Conservation (phyloP, 2,797 vertebrate species). For the Steatocranus sp. region DNA sequence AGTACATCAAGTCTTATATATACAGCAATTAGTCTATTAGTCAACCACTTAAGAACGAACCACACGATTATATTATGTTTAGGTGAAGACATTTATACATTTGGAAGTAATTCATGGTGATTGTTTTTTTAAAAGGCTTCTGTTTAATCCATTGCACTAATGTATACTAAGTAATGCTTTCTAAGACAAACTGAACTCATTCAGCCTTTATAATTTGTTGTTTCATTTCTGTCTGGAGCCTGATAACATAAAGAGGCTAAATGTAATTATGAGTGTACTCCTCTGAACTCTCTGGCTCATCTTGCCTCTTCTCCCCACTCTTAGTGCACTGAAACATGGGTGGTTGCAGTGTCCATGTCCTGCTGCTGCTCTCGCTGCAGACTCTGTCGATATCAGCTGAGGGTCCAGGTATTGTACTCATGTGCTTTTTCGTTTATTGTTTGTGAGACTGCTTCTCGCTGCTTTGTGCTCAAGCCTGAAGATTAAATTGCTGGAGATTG, state of each 20-base stretch:
- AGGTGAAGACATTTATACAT: neutral
- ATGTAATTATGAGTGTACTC: constrained; percentile 45
- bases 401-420: constrained; percentile 53
- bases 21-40: neutral
- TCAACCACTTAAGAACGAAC: neutral
- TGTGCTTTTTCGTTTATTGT: neutral
- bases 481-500: neutral
- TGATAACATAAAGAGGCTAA: constrained; percentile 1
- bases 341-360: constrained; percentile 62
- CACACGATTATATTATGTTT: neutral
- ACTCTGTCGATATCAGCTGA: constrained; percentile 62
- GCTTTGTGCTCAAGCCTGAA: neutral
- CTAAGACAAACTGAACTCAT: neutral
- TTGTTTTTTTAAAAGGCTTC: neutral
- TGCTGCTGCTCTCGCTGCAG: constrained; percentile 73
- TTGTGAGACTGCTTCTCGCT: neutral
- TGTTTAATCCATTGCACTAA: neutral
- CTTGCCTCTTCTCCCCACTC: neutral
- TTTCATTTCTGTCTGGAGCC: neutral
- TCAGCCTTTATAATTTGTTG: neutral
- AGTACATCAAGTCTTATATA: neutral
- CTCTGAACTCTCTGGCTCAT: constrained; percentile 19
- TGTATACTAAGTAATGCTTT: neutral
- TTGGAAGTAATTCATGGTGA: neutral
- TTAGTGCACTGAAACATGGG: constrained; percentile 78